Conservation (phyloP, 2,797 vertebrate genomes). For the Enteromius fasciolatus region DNA sequence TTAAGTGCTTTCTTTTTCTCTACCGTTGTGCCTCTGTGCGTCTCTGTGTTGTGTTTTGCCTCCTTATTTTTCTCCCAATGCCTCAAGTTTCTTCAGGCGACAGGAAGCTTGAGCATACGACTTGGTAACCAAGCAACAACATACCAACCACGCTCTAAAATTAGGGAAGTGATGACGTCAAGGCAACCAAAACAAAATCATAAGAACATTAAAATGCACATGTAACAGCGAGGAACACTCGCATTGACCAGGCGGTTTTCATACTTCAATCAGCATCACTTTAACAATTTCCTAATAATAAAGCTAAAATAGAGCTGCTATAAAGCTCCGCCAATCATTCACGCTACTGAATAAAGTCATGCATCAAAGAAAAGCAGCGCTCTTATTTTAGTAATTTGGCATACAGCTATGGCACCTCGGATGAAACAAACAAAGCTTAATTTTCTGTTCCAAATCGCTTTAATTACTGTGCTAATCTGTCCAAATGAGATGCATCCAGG, state of each 20-base stretch:
- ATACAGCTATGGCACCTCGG: not conserved
- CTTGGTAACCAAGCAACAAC: slow-evolving; percentile 63
- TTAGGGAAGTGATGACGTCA: slow-evolving; percentile 62
- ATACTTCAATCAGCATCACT: slow-evolving; percentile 20
- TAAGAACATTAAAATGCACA: slow-evolving; percentile 49
- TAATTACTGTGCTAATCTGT: slow-evolving; percentile 35
- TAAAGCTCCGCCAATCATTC: not conserved
- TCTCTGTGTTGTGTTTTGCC: slow-evolving; percentile 42
- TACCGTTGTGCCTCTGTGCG: slow-evolving; percentile 27
- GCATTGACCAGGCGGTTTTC: slow-evolving; percentile 15
- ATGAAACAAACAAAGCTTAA: slow-evolving; percentile 31
- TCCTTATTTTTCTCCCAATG: slow-evolving; percentile 52
- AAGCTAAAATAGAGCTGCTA: slow-evolving; percentile 2
- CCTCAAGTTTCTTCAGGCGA: slow-evolving; percentile 59
- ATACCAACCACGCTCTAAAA: slow-evolving; percentile 59
- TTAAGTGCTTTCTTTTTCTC: slow-evolving; percentile 8
- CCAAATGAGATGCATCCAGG: slow-evolving; percentile 36
- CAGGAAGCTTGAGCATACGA: slow-evolving; percentile 59
- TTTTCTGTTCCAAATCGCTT: slow-evolving; percentile 25
- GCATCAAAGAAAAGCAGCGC: not conserved
- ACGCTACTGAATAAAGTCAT: slow-evolving; percentile 19
- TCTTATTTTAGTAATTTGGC: slow-evolving; percentile 27
- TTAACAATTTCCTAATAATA: not conserved
- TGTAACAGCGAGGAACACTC: slow-evolving; percentile 14
- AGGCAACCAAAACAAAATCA: slow-evolving; percentile 55